phyloP scores from a whole-genome alignment of 2,113 vertebrate species.

The Tragelaphus imberbis region DNA sequence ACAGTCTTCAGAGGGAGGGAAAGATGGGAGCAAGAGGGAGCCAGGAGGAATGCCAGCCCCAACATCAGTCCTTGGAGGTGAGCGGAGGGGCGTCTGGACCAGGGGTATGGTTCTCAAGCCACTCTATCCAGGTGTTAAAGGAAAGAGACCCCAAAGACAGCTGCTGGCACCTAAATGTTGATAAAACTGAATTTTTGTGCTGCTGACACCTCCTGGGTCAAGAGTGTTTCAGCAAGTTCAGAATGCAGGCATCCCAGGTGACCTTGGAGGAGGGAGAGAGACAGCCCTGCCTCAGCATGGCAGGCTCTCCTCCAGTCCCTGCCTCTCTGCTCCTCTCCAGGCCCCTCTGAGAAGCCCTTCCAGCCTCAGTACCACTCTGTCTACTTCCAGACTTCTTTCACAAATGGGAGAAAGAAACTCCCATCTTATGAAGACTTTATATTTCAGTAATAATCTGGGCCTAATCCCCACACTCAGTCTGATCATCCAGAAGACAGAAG shows the following conservation, averaged over 20 bases:
- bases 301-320: not conserved
- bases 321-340: not conserved
- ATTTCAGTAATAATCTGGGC: not conserved
- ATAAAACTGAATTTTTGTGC: not conserved
- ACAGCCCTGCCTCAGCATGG: too few species aligned
- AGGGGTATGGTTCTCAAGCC: too few species aligned
- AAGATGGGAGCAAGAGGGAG: not conserved
- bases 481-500: too few species aligned
- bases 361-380: not conserved
- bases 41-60: accelerated
- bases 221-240: not conserved
- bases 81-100: accelerated
- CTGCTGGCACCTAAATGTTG: not conserved
- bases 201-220: not conserved
- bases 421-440: not conserved
- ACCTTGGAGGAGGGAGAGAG: not conserved
- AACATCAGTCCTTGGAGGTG: not conserved
- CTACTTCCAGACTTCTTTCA: not conserved
- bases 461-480: not conserved
- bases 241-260: not conserved
- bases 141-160: not conserved
- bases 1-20: not conserved
- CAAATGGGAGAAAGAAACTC: not conserved
- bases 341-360: not conserved
- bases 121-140: not conserved